Base-by-base conservation (phyloP, 2,113 vertebrate genomes). In the Entomyzon cyanotis region DNA sequence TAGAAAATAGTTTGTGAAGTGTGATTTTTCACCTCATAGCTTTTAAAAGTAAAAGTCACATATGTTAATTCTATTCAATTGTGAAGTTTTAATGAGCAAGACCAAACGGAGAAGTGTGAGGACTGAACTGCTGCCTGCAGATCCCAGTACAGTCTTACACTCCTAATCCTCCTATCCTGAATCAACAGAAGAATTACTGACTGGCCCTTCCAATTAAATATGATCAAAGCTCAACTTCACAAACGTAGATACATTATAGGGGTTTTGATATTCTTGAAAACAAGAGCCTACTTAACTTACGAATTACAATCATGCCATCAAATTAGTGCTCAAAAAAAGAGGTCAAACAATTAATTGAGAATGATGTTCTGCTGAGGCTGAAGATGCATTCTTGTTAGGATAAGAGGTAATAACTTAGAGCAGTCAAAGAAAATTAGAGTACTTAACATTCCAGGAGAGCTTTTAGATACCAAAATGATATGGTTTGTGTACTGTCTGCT, bases 401-500 rank as follows among this genome's bases (percentile, higher is more conserved):
- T 73, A 82, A 79, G 62, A 79, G 58, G 52, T 79, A 94, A 77
- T 58, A 80, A 94, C 71, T 67, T 41, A 13, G 33, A 70, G 35
- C 24, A 76, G 58, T 63, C 67, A 88, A 79, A 86, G 33, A 86
- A 70, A 94, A 77, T 77, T 49, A 65, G 49, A 83, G 68, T 82
- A 69, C 39, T 95, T 85, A 65, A 62, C 63, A 80, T 90, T 94
- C 67, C 74, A 83, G 46, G 50, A 87, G 65, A 87, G 74, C 53
- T 88, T 94, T 85, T 20, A 74, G 59, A 77, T 67, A 80, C 33
- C 71, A 73, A 90, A 94, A 88, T 80, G 18, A 75, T 60, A 90
- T 0, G 30, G 82, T 83, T 73, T 80, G 55, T 30, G 50, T 14
- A 23, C 37, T 11, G 19, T 19, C 67, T 53, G 35, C 63, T 76